Evolutionary conservation across 2,888 invertebrate species (phyloP), one percentile per base, ranked within the genome.

Genomic region (Trachelus iudaicus): DNA sequence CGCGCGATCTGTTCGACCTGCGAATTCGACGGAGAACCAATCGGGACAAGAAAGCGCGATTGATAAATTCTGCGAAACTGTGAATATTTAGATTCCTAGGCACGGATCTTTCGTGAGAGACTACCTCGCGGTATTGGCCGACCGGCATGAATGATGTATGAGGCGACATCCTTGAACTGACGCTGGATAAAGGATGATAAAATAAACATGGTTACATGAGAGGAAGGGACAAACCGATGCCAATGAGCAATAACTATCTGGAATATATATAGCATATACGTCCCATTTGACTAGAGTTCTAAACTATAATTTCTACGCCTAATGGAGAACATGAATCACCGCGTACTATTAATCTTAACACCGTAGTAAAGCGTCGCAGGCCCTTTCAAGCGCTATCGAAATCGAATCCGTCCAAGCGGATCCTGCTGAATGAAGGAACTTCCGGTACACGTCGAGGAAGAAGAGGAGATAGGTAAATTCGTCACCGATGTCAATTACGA

Each of bases 1-100:
- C 86, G 86, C 73, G n/a, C 73, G 31, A 69, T 35, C 34, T 13
- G 31, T 76, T 71, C 34, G 37, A 34, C 37, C 56, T 34, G 75
- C 37, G 37, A 75, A 40, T 76, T 71, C 69, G 71, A 34, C 37
- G 69, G 37, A 76, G 40, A 35, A 33, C 15, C 73, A 2, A 23
- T 56, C 56, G 23, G 23, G 23, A 56, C 56, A 23, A 56, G 56
- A 56, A 56, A 56, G 73, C 15, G 30, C 69, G 73, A n/a, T 30
- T 68, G 76, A 31, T 73, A 23, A 34, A 33, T 74, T 74, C 74
- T 30, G 34, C 15, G 74, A 74, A 74, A 37, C 30, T 34, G 74
- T 23, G 37, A 74, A 74, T 74, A 74, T 74, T 74, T 74, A 31
- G 74, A 74, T 74, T 74, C 74, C 74, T 74, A 74, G 74, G 74